Evolutionary conservation across 2,888 invertebrate genomes (phyloP).

Genomic region (Cyclophora albipunctata): DNA sequence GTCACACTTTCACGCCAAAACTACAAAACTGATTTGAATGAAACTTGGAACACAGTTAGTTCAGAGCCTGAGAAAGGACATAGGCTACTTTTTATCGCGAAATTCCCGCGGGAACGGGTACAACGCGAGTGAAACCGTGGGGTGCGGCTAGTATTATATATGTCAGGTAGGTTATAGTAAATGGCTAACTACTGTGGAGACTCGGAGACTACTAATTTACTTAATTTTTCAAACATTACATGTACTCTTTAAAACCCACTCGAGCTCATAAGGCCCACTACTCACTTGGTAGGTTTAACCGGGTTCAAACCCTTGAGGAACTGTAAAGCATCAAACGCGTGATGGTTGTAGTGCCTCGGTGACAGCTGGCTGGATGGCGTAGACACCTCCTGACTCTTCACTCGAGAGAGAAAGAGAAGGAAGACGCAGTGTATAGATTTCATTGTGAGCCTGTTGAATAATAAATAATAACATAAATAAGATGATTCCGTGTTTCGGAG

Average conservation of each 20-base stretch:
- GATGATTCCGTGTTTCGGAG: no score
- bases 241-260: neutral
- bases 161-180: neutral
- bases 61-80: no score
- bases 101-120: no score
- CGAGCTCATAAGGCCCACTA: no score
- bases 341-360: conserved; percentile 44
- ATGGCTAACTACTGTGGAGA: neutral
- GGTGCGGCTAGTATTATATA: neutral
- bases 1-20: no score
- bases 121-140: no score
- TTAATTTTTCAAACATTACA: neutral
- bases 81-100: no score
- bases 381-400: conserved; percentile 31
- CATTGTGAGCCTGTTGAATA: conserved; percentile 2
- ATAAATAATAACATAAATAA: no score
- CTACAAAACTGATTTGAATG: no score
- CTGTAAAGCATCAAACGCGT: conserved; percentile 33
- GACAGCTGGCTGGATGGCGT: conserved; percentile 38
- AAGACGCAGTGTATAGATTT: conserved; percentile 5
- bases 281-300: conserved; percentile 49
- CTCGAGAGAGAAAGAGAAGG: conserved; percentile 27
- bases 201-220: neutral
- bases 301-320: conserved; percentile 30
- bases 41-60: no score